Base-by-base conservation (phyloP, 2,113 vertebrate genomes). In the Amphiprion percula region DNA sequence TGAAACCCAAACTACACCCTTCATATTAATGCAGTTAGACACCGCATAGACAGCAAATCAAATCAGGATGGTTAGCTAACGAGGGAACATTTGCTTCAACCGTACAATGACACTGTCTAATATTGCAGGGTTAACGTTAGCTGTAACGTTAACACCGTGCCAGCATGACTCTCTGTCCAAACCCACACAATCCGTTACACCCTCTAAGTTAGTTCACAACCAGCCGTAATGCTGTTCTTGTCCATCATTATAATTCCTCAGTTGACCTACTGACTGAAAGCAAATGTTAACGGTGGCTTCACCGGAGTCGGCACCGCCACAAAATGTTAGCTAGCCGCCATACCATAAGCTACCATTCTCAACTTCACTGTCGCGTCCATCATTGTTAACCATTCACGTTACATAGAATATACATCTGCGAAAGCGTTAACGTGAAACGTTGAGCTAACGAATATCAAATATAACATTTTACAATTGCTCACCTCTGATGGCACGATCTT, bases 401-500 rank as follows among this genome's bases (percentile, higher is more conserved):
- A 67, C 75, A 91, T 54, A 37, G 37, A 70, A 83, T 44, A 87
- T 39, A 79, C n/a, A 74, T 49, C 61, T 30, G 64, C 56, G 30
- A 56, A 61, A 52, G 26, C 47, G 16, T 56, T 53, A 63, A 56
- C 26, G 24, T 64, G 1, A 26, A 37, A 61, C 10, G 14, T 56
- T 41, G 41, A 15, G 41, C 9, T 1, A n/a, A 66, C 5, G 1
- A 53, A 14, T 21, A 39, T 53, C 12, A 47, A 66, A 63, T 0
- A 56, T 5, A 67, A 67, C 4, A 53, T 46, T 47, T 52, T 30
- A 28, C 5, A 74, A 50, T 28, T 50, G 47, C 94, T 93, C 78
- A 95, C 95, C 94, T 95, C 90, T 94, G 91, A 95, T 94, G 93
- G 91, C 93, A 93, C 92, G 94, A 94, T 95, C 94, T 95, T 95